Percentiles rank a stretch among this genome's conserved stretches.
phyloP scores from a whole-genome alignment of 2,797 vertebrate species.

The Tragopan temminckii region DNA sequence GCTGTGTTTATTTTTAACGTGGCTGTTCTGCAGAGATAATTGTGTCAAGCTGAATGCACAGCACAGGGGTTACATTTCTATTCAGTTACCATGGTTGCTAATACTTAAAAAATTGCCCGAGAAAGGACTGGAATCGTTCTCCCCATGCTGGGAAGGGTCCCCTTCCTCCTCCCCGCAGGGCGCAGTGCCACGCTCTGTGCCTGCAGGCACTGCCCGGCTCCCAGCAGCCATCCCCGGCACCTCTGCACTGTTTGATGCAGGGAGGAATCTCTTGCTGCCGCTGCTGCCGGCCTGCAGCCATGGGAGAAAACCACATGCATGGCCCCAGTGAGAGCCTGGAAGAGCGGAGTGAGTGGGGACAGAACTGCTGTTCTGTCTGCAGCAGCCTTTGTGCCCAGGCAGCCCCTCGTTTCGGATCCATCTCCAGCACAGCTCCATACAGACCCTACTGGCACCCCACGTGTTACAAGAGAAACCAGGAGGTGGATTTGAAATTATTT shows the following conservation, averaged over 20 bases:
- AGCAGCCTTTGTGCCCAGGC: neutral
- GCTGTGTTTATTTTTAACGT: constrained; percentile 51
- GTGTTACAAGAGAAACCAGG: neutral
- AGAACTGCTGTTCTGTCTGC: neutral
- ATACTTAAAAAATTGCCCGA: constrained; percentile 69
- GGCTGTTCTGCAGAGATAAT: constrained; percentile 48
- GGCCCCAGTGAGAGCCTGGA: neutral
- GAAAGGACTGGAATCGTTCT: constrained; percentile 73
- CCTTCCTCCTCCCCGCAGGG: constrained; percentile 65
- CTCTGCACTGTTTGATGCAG: neutral
- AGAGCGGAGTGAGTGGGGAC: neutral
- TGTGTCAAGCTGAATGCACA: constrained; percentile 61
- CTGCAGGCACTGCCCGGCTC: neutral
- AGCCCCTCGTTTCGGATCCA: neutral
- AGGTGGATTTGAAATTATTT: neutral
- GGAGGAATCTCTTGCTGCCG: neutral
- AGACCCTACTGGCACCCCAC: neutral
- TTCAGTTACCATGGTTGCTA: constrained; percentile 79
- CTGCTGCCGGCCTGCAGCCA: neutral
- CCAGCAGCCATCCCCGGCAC: neutral
- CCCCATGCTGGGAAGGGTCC: constrained; percentile 58
- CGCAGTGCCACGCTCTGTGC: no score
- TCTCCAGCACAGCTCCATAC: neutral
- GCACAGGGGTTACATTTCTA: constrained; percentile 33
- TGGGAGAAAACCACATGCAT: neutral